phyloP scores from a whole-genome alignment of 2,888 invertebrate species.

The Lithophane leautieri region DNA sequence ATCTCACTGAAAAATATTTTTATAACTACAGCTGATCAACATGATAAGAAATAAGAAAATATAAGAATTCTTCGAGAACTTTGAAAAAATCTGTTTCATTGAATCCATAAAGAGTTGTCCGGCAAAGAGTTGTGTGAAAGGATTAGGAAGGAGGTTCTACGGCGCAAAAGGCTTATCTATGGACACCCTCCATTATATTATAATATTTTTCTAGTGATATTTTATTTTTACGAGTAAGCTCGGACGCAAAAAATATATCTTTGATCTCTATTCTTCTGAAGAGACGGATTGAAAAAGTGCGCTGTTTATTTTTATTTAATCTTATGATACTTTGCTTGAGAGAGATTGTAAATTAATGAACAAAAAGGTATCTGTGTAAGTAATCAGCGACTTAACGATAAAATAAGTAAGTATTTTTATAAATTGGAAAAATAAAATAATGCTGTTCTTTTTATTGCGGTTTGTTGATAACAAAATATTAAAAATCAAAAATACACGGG shows the following conservation, averaged over 20 bases:
- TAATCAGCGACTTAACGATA: slow-evolving; percentile 4
- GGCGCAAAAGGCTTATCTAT: slow-evolving; percentile 80
- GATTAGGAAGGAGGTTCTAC: slow-evolving; percentile 76
- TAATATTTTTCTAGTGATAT: slow-evolving; percentile 88
- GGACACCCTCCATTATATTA: slow-evolving; percentile 81
- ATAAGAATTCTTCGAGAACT: slow-evolving; percentile 36
- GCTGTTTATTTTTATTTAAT: slow-evolving; percentile 63
- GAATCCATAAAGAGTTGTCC: slow-evolving; percentile 82
- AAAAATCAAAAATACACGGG: neutral
- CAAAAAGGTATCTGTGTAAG: slow-evolving; percentile 8
- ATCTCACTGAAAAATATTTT: slow-evolving; percentile 7
- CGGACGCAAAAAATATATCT: slow-evolving; percentile 74
- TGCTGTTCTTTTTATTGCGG: neutral
- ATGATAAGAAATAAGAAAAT: slow-evolving; percentile 27
- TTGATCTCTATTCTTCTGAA: slow-evolving; percentile 79
- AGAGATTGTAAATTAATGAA: slow-evolving; percentile 2
- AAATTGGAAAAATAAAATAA: neutral
- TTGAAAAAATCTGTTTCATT: slow-evolving; percentile 62
- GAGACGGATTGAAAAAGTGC: slow-evolving; percentile 56
- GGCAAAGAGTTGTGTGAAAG: slow-evolving; percentile 82
- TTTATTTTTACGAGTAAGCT: slow-evolving; percentile 82
- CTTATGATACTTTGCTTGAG: slow-evolving; percentile 12
- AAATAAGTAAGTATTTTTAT: slow-evolving; percentile 2
- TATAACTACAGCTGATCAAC: slow-evolving; percentile 21
- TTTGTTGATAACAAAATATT: neutral